Conservation (phyloP, 2,113 vertebrate species). For the Arvicanthis niloticus region DNA sequence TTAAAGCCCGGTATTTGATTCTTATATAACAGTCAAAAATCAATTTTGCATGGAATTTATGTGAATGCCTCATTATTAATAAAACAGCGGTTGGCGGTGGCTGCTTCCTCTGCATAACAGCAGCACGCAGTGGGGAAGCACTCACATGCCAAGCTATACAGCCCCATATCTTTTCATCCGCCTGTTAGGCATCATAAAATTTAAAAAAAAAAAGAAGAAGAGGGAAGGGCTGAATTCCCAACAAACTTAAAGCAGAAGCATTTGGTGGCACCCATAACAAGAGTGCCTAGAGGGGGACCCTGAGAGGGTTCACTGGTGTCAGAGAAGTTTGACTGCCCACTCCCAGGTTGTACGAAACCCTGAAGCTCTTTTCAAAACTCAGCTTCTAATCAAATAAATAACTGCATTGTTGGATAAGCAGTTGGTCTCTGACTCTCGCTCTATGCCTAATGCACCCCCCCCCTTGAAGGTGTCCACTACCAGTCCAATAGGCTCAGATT, state of each 20-base stretch:
- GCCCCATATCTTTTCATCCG: conserved; percentile 75
- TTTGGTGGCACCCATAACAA: not conserved
- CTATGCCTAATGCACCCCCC: too few species aligned
- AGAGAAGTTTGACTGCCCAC: not conserved
- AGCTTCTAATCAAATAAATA: conserved; percentile 19
- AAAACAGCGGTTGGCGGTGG: conserved; percentile 83
- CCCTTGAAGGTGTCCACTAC: too few species aligned
- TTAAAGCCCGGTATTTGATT: conserved; percentile 86
- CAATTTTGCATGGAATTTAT: conserved; percentile 88
- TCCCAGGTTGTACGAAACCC: not conserved
- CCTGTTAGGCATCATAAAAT: conserved; percentile 64
- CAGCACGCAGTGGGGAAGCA: conserved; percentile 75
- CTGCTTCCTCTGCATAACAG: conserved; percentile 73
- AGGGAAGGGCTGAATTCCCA: conserved; percentile 55
- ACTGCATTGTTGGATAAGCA: not conserved
- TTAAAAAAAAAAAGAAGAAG: not conserved
- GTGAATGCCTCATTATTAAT: conserved; percentile 87
- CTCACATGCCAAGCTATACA: conserved; percentile 32
- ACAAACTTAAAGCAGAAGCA: conserved; percentile 32
- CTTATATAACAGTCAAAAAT: conserved; percentile 88
- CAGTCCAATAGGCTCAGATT: too few species aligned
- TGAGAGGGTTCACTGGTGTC: not conserved
- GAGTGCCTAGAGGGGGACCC: not conserved
- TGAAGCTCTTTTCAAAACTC: not conserved
- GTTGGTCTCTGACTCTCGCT: not conserved